Base-by-base conservation (phyloP, 1,140 invertebrate species). In the Solen grandis region DNA sequence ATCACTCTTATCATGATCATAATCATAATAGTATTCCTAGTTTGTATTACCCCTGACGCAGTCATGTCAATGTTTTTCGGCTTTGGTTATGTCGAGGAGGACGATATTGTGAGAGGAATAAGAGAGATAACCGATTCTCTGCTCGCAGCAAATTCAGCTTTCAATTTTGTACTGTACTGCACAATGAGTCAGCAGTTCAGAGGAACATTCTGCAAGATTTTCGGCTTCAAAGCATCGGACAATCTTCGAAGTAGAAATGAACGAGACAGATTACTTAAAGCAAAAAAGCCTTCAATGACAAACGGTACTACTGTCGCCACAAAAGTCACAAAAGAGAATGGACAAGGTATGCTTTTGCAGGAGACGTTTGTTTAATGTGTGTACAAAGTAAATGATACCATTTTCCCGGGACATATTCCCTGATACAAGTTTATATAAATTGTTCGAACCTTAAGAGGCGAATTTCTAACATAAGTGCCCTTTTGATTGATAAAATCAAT, bases 141-240 rank as follows among this genome's bases (percentile, higher is more conserved):
- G 29, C 91, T 95, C n/a, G 94, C 94, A n/a, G 91, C 96, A 36
- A 96, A 96, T 92, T 95, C 96, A 1, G 92, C 93, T 14, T 94
- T 95, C 14, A 96, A 96, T 92, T 96, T 96, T 92, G 92, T 96
- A 52, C 91, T 96, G 59, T 96, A 96, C 89, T 96, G 95, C 86
- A 94, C 94, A 33, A 93, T 96, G 86, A 96, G 95, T 79, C 95
- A 95, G 88, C 95, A 95, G 79, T 96, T 96, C 90, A 60, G 84
- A 55, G 66, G 63, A 29, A 85, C 84, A 33, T 85, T 85, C 93
- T 95, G 41, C 38, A 85, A 85, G 57, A 85, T 85, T 77, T 85
- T 85, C 65, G 73, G 74, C 13, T 59, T 74, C 0, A 63, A 66
- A 13, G 35, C 33, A 22, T 27, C 35, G 22, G 41, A 46, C 19